phyloP scores from a whole-genome alignment of 53 echinoderm and acorn worm genomes.

The Crossaster papposus region DNA sequence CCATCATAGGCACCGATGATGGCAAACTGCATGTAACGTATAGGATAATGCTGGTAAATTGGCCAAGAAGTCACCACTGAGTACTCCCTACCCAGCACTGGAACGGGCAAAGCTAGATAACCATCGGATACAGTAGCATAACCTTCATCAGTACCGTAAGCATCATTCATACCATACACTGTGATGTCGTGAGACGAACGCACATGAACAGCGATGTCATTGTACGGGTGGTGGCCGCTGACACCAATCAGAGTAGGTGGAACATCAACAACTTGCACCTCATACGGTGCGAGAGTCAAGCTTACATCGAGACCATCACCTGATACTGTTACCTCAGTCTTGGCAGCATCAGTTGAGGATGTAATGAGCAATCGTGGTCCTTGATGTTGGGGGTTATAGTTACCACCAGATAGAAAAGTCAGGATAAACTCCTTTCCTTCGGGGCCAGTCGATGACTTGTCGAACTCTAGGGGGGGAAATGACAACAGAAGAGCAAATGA shows the following conservation, averaged over 20 bases:
- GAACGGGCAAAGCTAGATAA: constrained; percentile 46
- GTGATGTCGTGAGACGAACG: constrained; percentile 31
- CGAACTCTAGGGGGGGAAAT: background rate
- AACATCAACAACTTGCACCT: constrained; percentile 23
- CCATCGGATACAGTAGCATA: constrained; percentile 49
- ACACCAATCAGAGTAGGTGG: constrained; percentile 25
- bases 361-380: constrained; percentile 42
- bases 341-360: constrained; percentile 2
- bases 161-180: constrained; percentile 66
- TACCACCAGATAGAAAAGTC: constrained; percentile 44
- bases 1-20: constrained; percentile 46
- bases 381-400: background rate
- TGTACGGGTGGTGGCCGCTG: background rate
- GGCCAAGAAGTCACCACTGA: constrained; percentile 34
- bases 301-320: background rate
- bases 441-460: background rate
- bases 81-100: constrained; percentile 52
- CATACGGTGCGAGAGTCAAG: constrained; percentile 7
- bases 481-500: background rate
- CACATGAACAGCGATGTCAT: constrained; percentile 47
- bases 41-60: background rate
- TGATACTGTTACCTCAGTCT: constrained; percentile 37
- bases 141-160: constrained; percentile 5
- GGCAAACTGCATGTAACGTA: constrained; percentile 32
- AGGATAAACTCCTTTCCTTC: constrained; percentile 48